These are phyloP conservation scores for Loripinus fragilis DNA, from an alignment of 2,888 invertebrate species.

Conservation along the genomic window DNA sequence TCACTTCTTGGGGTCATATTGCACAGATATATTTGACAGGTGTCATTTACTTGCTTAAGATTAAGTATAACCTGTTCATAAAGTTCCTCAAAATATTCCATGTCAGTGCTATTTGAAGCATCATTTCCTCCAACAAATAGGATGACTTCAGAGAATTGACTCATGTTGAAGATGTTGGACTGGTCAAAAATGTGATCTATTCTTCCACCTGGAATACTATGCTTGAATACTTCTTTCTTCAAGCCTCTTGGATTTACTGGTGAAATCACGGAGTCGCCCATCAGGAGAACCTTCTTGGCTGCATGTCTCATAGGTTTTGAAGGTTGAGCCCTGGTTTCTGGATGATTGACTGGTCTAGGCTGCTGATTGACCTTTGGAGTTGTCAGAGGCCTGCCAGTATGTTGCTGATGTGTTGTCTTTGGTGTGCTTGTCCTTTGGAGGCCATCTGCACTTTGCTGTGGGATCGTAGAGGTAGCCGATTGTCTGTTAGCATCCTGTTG, in stretches of 20 bases:
- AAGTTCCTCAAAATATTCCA: constrained; percentile 2
- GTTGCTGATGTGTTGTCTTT: too few species aligned
- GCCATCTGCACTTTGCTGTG: too few species aligned
- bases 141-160: neutral
- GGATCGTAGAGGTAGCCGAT: too few species aligned
- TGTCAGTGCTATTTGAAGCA: neutral
- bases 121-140: constrained; percentile 21
- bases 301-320: neutral
- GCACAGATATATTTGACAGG: too few species aligned
- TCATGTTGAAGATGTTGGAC: neutral
- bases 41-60: neutral
- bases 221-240: neutral
- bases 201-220: neutral
- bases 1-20: too few species aligned
- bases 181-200: neutral
- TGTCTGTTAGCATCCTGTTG: neutral
- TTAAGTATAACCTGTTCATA: neutral
- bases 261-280: neutral
- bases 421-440: too few species aligned
- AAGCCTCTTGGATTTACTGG: neutral
- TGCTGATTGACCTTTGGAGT: neutral
- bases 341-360: neutral
- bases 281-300: neutral
- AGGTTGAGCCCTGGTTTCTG: neutral
- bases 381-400: too few species aligned